Evolutionary conservation across 1,140 invertebrate genomes (phyloP), one percentile per base, ranked within the genome.

Genomic region (Trachymyrmex septentrionalis): DNA sequence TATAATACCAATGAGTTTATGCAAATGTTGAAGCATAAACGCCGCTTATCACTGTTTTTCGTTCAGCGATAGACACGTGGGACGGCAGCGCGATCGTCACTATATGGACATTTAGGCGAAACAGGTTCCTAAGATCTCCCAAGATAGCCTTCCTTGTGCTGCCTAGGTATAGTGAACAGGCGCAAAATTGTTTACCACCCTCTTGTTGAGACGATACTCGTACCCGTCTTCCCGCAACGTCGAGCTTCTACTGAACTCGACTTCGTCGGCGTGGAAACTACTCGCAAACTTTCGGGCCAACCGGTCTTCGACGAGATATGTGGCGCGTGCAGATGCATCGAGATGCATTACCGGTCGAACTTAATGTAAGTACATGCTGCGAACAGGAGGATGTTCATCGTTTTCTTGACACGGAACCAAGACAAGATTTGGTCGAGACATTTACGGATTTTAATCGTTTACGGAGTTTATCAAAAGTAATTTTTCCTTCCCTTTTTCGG

Each of bases 331-430:
- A 82, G 64, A 55, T 73, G 85, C 78, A 86, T 82, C 78, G 80
- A 85, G 78, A 63, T 87, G 61, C 69, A 73, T 87, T 85, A 87
- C 69, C 27, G 59, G 69, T 34, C 69, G 80, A 87, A 85, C 66
- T 75, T 87, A 85, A 85, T 85, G 80, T 87, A 73, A 66, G 86
- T 87, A 75, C 78, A 53, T 75, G 80, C 59, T 71, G 61, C 27
- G 44, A 59, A 50, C 44, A 63, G 57, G 24, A 44, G 27, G 38
- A 16, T 38, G 53, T 12, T 38, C 16, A 38, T 19, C 34, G 64
- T 38, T 81, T 67, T 50, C 30, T 53, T 61, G 4, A 2, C 38
- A 27, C 57, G 27, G 12, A 64, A 69, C 30, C 19, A 34, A 86
- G 82, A 72, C 27, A 64, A 71, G 67, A 80, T 85, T 67, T 48